Conservation (phyloP, 2,888 invertebrate species). For the Sarcophaga rosellei region DNA sequence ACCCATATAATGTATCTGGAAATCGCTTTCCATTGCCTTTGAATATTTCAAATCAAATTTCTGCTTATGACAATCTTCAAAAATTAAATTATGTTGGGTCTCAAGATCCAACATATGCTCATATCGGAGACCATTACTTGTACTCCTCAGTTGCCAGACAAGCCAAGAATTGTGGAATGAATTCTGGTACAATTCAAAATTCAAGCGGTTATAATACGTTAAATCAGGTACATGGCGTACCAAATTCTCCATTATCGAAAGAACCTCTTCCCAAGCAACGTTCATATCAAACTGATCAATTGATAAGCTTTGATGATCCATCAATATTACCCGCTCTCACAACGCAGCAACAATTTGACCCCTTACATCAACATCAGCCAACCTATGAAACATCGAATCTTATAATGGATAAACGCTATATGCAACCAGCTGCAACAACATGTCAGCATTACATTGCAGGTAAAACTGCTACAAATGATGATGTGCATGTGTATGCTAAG, state of each 20-base stretch:
- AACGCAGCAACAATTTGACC: slow-evolving; percentile 69
- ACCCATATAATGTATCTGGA: slow-evolving; percentile 80
- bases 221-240: slow-evolving; percentile 10
- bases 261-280: slow-evolving; percentile 74
- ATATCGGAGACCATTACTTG: slow-evolving; percentile 70
- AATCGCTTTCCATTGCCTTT: slow-evolving; percentile 80
- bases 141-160: slow-evolving; percentile 73
- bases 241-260: slow-evolving; percentile 47
- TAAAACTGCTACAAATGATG: slow-evolving; percentile 27
- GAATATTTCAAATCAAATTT: slow-evolving; percentile 79
- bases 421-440: background rate
- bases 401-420: slow-evolving; percentile 44
- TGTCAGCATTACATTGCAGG: slow-evolving; percentile 4
- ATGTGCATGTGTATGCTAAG: slow-evolving; percentile 52
- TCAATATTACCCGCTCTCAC: slow-evolving; percentile 40
- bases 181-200: background rate
- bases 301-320: slow-evolving; percentile 79
- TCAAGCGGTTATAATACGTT: slow-evolving; percentile 15
- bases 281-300: slow-evolving; percentile 76
- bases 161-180: slow-evolving; percentile 35
- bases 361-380: slow-evolving; percentile 4
- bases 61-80: slow-evolving; percentile 71
- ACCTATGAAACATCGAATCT: slow-evolving; percentile 26
- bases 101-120: slow-evolving; percentile 68
- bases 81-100: slow-evolving; percentile 58